Conservation (phyloP, 2,797 vertebrate genomes). For the Poecilia picta region DNA sequence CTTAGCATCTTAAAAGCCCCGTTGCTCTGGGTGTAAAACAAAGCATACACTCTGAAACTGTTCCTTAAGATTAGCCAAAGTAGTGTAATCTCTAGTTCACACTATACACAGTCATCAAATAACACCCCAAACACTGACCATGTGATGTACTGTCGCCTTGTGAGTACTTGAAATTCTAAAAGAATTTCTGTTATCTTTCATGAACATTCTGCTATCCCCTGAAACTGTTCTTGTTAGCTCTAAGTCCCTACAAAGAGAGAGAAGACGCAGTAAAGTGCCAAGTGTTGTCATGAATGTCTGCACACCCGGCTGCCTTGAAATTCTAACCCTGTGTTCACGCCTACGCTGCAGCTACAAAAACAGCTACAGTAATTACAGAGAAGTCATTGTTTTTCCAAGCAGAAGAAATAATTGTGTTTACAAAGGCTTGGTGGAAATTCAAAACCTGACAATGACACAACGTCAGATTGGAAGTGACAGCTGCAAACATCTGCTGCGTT, state of each 20-base stretch:
- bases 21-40: constrained; percentile 73
- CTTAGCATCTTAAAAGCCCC: constrained; percentile 71
- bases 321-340: constrained; percentile 39
- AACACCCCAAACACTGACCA: constrained; percentile 41
- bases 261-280: constrained; percentile 56
- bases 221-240: constrained; percentile 44
- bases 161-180: constrained; percentile 55
- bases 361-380: constrained; percentile 48
- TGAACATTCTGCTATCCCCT: constrained; percentile 42
- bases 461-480: constrained; percentile 40
- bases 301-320: constrained; percentile 44
- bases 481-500: constrained; percentile 16
- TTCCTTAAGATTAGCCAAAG: constrained; percentile 27
- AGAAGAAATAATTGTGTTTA: constrained; percentile 59
- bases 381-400: constrained; percentile 55
- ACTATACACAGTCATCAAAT: constrained; percentile 41
- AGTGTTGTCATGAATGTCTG: constrained; percentile 44
- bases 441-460: constrained; percentile 7
- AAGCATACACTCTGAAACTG: constrained; percentile 55
- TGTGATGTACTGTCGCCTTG: constrained; percentile 43
- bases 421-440: constrained; percentile 44
- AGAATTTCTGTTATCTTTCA: constrained; percentile 60
- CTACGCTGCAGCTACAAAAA: constrained; percentile 37
- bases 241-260: constrained; percentile 42
- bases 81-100: constrained; percentile 25